Percentiles rank a stretch among this genome's conserved stretches.
phyloP scores from a whole-genome alignment of 2,797 vertebrate species.

The Botia almorhae region DNA sequence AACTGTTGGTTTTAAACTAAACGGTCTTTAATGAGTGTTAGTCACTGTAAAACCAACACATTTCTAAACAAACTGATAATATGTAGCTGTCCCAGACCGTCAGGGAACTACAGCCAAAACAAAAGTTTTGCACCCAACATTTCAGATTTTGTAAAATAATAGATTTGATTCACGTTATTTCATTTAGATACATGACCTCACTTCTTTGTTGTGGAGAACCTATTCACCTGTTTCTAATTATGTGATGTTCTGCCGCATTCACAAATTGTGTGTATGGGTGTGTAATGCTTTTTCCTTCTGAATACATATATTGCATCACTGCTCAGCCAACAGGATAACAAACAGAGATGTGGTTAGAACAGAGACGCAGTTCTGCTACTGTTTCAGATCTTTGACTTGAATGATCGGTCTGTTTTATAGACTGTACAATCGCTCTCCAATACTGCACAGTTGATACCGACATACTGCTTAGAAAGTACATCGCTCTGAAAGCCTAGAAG shows the following conservation, averaged over 20 bases:
- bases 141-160: no score
- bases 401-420: neutral
- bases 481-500: neutral
- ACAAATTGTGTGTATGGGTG: neutral
- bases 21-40: neutral
- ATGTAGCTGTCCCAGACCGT: neutral
- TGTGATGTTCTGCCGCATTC: neutral
- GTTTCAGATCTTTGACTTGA: neutral
- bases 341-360: no score
- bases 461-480: neutral
- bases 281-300: neutral
- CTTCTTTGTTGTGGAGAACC: neutral
- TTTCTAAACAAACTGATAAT: neutral
- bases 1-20: slow-evolving; percentile 2
- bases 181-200: neutral
- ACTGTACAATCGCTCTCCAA: neutral
- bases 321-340: neutral
- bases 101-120: no score
- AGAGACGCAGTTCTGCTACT: neutral
- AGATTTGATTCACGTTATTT: neutral
- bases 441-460: neutral
- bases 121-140: no score
- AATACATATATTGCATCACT: neutral
- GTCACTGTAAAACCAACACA: neutral
- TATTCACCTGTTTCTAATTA: neutral